phyloP scores from a whole-genome alignment of 2,113 vertebrate genomes.

The Ammodramus savannarum region DNA sequence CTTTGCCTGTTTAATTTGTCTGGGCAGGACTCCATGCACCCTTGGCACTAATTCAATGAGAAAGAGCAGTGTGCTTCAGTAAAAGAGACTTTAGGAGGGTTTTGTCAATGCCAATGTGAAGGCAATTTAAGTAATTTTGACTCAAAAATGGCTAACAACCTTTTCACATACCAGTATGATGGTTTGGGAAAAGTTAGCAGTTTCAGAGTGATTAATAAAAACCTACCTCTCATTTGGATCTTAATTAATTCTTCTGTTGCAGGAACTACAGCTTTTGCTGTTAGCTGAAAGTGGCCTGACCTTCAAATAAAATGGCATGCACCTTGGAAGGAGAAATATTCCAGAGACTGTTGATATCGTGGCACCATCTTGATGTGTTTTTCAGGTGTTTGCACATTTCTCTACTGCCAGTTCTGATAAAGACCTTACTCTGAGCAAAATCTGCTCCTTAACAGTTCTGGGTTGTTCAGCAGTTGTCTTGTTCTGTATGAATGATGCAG shows the following conservation, averaged over 20 bases:
- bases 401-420: not conserved
- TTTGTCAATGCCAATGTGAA: not conserved
- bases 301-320: not conserved
- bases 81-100: not conserved
- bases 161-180: not conserved
- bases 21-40: not conserved
- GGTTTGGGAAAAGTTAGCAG: not conserved
- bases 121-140: constrained; percentile 5
- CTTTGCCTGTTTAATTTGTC: not conserved
- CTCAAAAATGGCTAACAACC: not conserved
- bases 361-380: not conserved
- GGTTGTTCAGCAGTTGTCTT: not conserved
- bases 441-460: not conserved
- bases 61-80: not conserved
- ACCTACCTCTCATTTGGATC: not conserved
- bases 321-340: not conserved
- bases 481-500: not conserved
- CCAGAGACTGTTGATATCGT: not conserved
- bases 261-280: not conserved
- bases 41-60: not conserved
- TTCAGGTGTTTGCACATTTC: not conserved
- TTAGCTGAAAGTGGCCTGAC: not conserved
- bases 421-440: not conserved
- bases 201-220: constrained; percentile 14
- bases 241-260: constrained; percentile 15